A percentile compares a stretch with the other conserved stretches of the same genome.
Evolutionary conservation across 37 sponge, comb jelly and placozoan species (phyloP).

Genomic region (Crambe crambe): DNA sequence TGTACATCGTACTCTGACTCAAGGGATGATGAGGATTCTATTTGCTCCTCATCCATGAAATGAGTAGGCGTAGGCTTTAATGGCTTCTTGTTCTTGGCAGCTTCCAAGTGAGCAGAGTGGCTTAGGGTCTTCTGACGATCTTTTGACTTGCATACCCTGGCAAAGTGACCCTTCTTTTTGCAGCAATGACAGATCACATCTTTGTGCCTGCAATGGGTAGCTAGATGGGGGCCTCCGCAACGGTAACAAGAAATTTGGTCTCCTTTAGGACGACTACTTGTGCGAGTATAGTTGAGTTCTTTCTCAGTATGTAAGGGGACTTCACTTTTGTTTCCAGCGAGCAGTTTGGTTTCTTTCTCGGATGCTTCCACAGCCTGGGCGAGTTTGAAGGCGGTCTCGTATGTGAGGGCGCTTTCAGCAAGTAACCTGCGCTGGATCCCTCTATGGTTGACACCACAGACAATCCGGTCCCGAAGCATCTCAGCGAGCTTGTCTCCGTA

Average conservation of each 20-base stretch:
- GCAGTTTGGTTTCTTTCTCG: slow-evolving; percentile 10
- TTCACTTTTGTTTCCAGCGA: neutral
- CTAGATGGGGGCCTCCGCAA: slow-evolving; percentile 38
- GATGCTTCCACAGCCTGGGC: slow-evolving; percentile 41
- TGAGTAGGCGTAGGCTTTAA: neutral
- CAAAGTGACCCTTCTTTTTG: slow-evolving; percentile 44
- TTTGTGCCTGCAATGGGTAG: slow-evolving; percentile 16
- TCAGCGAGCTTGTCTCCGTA: slow-evolving; percentile 26
- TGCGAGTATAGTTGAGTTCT: neutral
- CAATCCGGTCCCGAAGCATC: slow-evolving; percentile 57
- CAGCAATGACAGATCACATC: slow-evolving; percentile 29
- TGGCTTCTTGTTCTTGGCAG: neutral
- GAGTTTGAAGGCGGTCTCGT: slow-evolving; percentile 25
- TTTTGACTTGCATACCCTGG: slow-evolving; percentile 26
- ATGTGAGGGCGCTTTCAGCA: slow-evolving; percentile 20
- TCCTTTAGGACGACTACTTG: neutral
- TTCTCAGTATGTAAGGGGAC: neutral
- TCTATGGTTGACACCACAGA: slow-evolving; percentile 21
- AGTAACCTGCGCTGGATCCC: slow-evolving; percentile 35
- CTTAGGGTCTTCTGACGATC: neutral
- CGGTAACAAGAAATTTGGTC: slow-evolving; percentile 18
- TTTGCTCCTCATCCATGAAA: neutral
- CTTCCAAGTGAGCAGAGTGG: neutral
- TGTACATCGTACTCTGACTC: slow-evolving; percentile 6
- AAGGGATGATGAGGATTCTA: neutral